Conservation (phyloP, 2,888 invertebrate species). For the Zygaena filipendulae region DNA sequence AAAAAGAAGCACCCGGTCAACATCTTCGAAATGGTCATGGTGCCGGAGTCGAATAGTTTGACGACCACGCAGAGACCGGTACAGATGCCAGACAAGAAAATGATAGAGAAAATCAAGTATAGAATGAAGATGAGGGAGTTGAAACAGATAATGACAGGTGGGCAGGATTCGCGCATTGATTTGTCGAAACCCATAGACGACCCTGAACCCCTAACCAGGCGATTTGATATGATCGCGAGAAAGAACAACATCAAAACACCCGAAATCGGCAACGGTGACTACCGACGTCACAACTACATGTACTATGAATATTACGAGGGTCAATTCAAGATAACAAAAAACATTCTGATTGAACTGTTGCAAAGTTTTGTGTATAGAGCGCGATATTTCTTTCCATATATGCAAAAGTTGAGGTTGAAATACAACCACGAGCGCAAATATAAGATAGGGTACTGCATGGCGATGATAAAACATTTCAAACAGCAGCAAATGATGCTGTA, state of each 20-base stretch:
- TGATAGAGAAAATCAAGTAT: conserved; percentile 13
- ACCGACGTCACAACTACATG: no score
- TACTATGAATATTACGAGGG: background rate
- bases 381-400: conserved; percentile 24
- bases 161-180: no score
- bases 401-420: conserved; percentile 25
- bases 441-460: conserved; percentile 27
- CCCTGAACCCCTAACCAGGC: conserved; percentile 18
- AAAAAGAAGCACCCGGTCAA: no score
- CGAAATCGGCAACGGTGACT: background rate
- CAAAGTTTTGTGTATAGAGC: conserved; percentile 29
- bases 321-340: conserved; percentile 10
- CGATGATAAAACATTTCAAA: conserved; percentile 21
- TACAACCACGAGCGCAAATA: conserved; percentile 20
- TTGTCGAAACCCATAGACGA: no score
- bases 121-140: no score
- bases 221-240: conserved; percentile 20
- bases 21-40: no score
- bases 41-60: no score
- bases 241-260: no score
- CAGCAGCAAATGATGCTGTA: conserved; percentile 22
- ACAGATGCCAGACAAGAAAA: conserved; percentile 12
- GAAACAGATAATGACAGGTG: no score
- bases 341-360: conserved; percentile 19
- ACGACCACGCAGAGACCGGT: conserved; percentile 11